phyloP scores from a whole-genome alignment of 1,140 invertebrate species.

The Drosophila persimilis region DNA sequence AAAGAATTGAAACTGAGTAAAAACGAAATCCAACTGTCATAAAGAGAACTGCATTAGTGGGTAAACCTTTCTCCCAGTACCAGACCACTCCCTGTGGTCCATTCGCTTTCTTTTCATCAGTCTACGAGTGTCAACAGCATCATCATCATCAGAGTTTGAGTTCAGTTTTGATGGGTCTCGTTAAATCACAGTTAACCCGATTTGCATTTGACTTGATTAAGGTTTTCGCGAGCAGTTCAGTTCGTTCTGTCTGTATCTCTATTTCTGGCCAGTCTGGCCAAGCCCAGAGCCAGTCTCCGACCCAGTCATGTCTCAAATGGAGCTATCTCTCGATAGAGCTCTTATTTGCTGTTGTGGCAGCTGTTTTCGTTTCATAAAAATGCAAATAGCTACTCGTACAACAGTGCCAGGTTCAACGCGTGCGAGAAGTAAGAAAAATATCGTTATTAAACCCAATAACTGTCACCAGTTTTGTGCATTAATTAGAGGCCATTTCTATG shows the following conservation, averaged over 20 bases:
- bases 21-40: too few species aligned
- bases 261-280: not conserved
- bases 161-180: slow-evolving; percentile 55
- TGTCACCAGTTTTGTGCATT: slow-evolving; percentile 61
- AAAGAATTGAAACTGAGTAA: slow-evolving; percentile 14
- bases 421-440: slow-evolving; percentile 33
- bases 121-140: slow-evolving; percentile 7
- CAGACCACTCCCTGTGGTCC: slow-evolving; percentile 3
- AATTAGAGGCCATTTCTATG: slow-evolving; percentile 51
- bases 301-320: slow-evolving; percentile 12
- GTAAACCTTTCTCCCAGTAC: slow-evolving; percentile 14
- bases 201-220: slow-evolving; percentile 63
- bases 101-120: slow-evolving; percentile 42
- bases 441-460: slow-evolving; percentile 72
- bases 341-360: slow-evolving; percentile 22
- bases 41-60: slow-evolving; percentile 40
- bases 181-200: slow-evolving; percentile 70
- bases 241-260: slow-evolving; percentile 25
- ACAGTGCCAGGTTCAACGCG: not conserved
- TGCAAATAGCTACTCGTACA: slow-evolving; percentile 41
- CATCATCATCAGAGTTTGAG: slow-evolving; percentile 24
- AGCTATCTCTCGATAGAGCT: slow-evolving; percentile 22
- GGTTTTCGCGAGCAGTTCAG: slow-evolving; percentile 33
- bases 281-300: not conserved
- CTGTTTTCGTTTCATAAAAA: slow-evolving; percentile 66